Percentiles rank a stretch among this genome's conserved stretches.
Conservation (phyloP, 64 coral and sea anemone genomes). For the Porites australiensis region DNA sequence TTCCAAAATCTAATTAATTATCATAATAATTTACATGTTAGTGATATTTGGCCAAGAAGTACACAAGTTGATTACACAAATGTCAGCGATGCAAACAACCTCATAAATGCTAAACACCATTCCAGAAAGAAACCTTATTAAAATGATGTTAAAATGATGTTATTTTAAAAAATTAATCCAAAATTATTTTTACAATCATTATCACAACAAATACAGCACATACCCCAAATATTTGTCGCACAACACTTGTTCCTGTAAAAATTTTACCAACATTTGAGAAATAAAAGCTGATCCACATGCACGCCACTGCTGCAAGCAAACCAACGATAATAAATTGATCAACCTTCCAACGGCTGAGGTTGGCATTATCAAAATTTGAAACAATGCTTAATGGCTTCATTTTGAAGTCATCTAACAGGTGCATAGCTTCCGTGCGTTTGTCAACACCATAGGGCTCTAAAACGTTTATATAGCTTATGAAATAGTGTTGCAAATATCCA, state of each 20-base stretch:
- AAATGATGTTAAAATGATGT: not conserved
- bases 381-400: conserved; percentile 27
- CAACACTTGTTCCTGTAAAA: conserved; percentile 1
- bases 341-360: conserved; percentile 12
- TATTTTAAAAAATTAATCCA: conserved; percentile 12
- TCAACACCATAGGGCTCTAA: conserved; percentile 27
- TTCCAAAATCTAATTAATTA: too few relatives aligned
- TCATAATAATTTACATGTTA: too few relatives aligned
- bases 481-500: conserved; percentile 33
- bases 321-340: conserved; percentile 21
- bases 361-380: conserved; percentile 37
- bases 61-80: too few relatives aligned
- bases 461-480: conserved; percentile 1
- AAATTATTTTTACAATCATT: conserved; percentile 34
- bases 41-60: too few relatives aligned
- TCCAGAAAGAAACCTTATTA: not conserved
- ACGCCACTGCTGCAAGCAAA: conserved; percentile 3
- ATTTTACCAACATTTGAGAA: conserved; percentile 16
- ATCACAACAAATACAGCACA: conserved; percentile 20
- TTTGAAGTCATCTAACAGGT: conserved; percentile 34
- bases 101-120: not conserved
- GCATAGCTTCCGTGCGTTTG: not conserved
- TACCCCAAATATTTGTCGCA: not conserved
- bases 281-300: conserved; percentile 16
- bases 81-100: too few relatives aligned